These are phyloP conservation scores for Dastarcus helophoroides DNA, from an alignment of 2,888 invertebrate species.

Conservation along the genomic window DNA sequence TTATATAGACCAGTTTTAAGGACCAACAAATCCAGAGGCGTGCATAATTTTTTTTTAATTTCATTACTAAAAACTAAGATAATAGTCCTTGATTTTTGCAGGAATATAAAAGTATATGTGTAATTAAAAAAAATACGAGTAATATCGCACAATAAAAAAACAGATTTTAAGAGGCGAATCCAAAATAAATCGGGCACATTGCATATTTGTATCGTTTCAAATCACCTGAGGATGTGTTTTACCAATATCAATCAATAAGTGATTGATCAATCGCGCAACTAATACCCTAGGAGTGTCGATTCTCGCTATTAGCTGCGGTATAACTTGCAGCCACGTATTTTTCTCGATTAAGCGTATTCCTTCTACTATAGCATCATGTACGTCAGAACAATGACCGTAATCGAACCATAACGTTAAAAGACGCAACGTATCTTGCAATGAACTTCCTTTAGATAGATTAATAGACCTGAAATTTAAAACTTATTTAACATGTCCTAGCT, in stretches of 20 bases:
- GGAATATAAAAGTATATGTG: too few relatives aligned
- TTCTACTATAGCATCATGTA: constrained; percentile 85
- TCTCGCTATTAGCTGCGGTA: constrained; percentile 95
- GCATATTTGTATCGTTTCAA: too few relatives aligned
- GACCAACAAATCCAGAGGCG: too few relatives aligned
- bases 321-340: constrained; percentile 98
- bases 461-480: constrained; percentile 58
- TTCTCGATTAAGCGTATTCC: constrained; percentile 90
- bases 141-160: too few relatives aligned
- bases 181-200: too few relatives aligned
- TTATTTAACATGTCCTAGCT: too few relatives aligned
- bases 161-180: too few relatives aligned
- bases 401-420: constrained; percentile 96
- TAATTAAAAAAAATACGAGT: too few relatives aligned
- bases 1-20: too few relatives aligned
- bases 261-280: constrained; percentile 84
- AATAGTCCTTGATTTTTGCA: too few relatives aligned
- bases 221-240: constrained; percentile 76
- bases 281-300: constrained; percentile 87
- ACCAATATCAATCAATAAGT: constrained; percentile 90
- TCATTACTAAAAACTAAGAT: too few relatives aligned
- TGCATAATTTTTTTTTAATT: too few relatives aligned
- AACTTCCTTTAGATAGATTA: constrained; percentile 81
- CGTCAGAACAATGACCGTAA: constrained; percentile 87
- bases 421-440: constrained; percentile 90